phyloP scores from a whole-genome alignment of 2,113 vertebrate species.

The Prunella himalayana region DNA sequence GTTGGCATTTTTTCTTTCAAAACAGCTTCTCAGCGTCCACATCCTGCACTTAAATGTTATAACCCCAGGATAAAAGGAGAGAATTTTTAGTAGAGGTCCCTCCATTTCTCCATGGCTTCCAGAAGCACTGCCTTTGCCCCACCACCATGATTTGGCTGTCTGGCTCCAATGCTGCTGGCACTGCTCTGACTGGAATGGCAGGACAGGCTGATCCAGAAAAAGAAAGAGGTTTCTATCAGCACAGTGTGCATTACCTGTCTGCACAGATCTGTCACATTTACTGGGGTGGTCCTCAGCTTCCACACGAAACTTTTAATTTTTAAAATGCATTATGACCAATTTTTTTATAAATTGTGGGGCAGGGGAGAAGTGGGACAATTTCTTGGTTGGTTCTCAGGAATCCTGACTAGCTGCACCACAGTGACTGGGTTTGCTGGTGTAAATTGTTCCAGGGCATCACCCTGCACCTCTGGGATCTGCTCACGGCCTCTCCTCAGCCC shows the following conservation, averaged over 20 bases:
- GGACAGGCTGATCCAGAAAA: neutral
- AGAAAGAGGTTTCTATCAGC: neutral
- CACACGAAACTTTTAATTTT: neutral
- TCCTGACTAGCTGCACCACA: neutral
- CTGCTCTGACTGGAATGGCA: neutral
- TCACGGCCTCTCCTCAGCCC: neutral
- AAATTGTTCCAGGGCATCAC: neutral
- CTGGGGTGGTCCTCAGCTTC: neutral
- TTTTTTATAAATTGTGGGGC: neutral
- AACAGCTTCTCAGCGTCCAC: neutral
- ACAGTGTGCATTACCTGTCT: neutral
- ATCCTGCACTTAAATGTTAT: neutral
- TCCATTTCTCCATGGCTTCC: neutral
- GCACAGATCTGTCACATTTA: neutral
- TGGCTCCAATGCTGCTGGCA: neutral
- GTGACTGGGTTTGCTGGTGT: neutral
- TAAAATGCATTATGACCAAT: neutral
- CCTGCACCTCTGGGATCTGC: neutral
- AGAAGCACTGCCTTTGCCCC: neutral
- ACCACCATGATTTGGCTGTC: neutral
- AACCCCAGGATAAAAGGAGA: neutral
- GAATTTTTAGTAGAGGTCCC: neutral
- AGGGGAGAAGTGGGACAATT: neutral
- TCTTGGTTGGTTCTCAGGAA: conserved; percentile 7
- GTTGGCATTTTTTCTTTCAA: neutral